Percentiles rank a stretch among this genome's conserved stretches.
phyloP scores from a whole-genome alignment of 2,888 invertebrate genomes.

The Ecliptopera silaceata region DNA sequence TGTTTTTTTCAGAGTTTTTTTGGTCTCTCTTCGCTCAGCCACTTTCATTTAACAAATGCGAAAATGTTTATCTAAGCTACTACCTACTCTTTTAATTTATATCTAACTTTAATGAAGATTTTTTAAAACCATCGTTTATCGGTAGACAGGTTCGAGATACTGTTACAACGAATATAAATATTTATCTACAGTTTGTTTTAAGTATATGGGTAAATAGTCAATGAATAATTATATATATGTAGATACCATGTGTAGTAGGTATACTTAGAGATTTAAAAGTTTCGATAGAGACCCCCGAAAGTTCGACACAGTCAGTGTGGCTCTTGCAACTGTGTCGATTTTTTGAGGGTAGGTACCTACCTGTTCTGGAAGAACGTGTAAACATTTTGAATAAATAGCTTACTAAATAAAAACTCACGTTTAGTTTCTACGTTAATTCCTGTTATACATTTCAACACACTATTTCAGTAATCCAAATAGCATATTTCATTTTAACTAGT shows the following conservation, averaged over 20 bases:
- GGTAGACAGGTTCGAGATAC: too few relatives aligned
- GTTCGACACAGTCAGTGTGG: slow-evolving; percentile 23
- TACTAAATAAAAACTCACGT: too few relatives aligned
- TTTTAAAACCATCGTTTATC: too few relatives aligned
- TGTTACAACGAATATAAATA: too few relatives aligned
- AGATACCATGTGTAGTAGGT: too few relatives aligned
- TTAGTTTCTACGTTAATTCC: too few relatives aligned
- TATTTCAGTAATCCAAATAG: neutral
- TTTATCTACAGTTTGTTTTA: too few relatives aligned
- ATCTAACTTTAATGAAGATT: neutral
- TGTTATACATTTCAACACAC: neutral
- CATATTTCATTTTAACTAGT: neutral
- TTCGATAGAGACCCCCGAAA: slow-evolving; percentile 6
- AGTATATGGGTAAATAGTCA: too few relatives aligned
- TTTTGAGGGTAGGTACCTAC: slow-evolving; percentile 15
- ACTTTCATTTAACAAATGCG: neutral
- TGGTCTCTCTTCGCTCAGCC: slow-evolving; percentile 1
- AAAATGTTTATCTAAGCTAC: neutral
- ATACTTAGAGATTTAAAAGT: neutral
- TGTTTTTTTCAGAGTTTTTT: neutral
- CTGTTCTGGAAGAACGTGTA: neutral
- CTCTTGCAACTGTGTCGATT: slow-evolving; percentile 22
- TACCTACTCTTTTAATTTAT: too few relatives aligned
- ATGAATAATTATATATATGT: too few relatives aligned
- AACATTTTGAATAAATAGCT: neutral